Percentiles rank a stretch among this genome's conserved stretches.
phyloP scores from a whole-genome alignment of 2,113 vertebrate species.

The Spea multiplicata region DNA sequence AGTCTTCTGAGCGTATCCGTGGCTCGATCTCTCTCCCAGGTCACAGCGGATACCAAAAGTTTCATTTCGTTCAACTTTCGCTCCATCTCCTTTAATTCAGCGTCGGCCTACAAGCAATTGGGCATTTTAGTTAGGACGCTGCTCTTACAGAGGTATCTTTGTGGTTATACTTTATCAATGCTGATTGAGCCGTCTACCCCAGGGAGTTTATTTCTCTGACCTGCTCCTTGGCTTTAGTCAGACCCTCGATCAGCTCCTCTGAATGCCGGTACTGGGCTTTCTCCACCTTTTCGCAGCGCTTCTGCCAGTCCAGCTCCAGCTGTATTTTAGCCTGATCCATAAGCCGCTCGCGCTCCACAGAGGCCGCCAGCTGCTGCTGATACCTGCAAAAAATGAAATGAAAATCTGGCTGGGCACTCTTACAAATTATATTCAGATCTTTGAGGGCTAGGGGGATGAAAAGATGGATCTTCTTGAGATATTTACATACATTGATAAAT shows the following conservation, averaged over 20 bases:
- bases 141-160: no score
- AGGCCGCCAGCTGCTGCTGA: constrained; percentile 66
- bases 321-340: constrained; percentile 71
- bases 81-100: constrained; percentile 63
- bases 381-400: constrained; percentile 62
- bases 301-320: constrained; percentile 74
- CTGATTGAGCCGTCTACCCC: no score
- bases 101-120: constrained; percentile 52
- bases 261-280: constrained; percentile 62
- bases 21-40: constrained; percentile 65
- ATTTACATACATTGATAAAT: background rate
- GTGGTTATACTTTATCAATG: no score
- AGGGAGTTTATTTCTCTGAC: constrained; percentile 53
- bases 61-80: constrained; percentile 58
- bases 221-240: constrained; percentile 69
- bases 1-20: constrained; percentile 12
- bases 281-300: constrained; percentile 64
- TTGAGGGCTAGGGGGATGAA: no score
- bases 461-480: no score
- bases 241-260: constrained; percentile 68
- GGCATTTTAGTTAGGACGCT: background rate
- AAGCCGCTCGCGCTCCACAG: constrained; percentile 61
- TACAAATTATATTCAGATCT: no score
- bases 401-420: no score
- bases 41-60: constrained; percentile 55